Base-by-base conservation (phyloP, 2,888 invertebrate species). In the Scrobipalpa atriplicella region DNA sequence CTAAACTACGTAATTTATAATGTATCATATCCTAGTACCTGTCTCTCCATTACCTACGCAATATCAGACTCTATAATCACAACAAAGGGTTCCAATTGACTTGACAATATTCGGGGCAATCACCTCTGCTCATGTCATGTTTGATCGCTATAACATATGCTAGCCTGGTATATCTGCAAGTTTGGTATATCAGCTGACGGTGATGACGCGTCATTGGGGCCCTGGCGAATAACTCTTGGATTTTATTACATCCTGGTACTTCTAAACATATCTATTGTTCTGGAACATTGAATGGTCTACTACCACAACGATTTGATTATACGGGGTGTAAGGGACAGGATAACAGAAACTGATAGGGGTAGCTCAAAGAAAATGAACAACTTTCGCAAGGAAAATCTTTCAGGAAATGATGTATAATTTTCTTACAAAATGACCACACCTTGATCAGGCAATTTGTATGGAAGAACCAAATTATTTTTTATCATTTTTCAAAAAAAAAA, bases 41-140 rank as follows among this genome's bases (percentile, higher is more conserved):
- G 11, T 11, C 6, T n/a, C n/a, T 56, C 6, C 10, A 10, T 19
- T 47, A 8, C n/a, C 54, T 29, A 29, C 29, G 36, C 36, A 19
- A 29, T 36, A 56, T 56, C 58, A 18, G n/a, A 36, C 58, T 38
- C 38, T 58, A 58, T 58, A 58, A 58, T n/a, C 38, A 13, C 5
- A 8, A 36, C 58, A 58, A 58, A 58, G 58, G 58, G 58, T 58
- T 58, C 38, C 36, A 38, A 38, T 58, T 58, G 58, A 58, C 38
- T 8, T 56, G 56, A 56, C 36, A 56, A 56, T 38, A 38, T 38
- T 38, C n/a, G 13, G 38, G 16, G 36, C 29, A 58, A 36, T 58
- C 58, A 58, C 36, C 36, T 58, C 56, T 8, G 54, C 36, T 36
- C 21, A 29, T 56, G 47, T 52, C 56, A 38, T 29, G 36, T 58